Evolutionary conservation across 2,888 invertebrate genomes (phyloP).

Genomic region (Drosophila tanythrix): DNA sequence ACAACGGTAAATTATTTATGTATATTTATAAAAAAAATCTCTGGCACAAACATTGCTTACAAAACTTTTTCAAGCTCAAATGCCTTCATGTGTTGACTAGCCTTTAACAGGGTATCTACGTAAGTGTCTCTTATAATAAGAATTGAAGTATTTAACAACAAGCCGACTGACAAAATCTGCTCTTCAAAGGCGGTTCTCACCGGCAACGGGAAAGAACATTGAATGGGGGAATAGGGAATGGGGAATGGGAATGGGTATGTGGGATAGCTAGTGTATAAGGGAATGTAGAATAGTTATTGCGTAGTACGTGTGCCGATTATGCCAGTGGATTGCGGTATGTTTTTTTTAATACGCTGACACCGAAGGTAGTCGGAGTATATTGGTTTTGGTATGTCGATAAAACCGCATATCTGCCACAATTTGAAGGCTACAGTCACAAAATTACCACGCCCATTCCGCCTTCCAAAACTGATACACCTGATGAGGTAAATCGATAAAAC

Average conservation of each 20-base stretch:
- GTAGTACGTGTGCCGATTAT: constrained; percentile 69
- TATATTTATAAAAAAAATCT: not conserved
- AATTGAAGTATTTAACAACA: not conserved
- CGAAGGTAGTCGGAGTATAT: not conserved
- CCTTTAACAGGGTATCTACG: constrained; percentile 11
- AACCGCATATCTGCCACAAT: not conserved
- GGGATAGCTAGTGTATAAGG: not conserved
- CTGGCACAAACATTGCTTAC: not conserved
- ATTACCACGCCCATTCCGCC: not conserved
- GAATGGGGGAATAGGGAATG: not conserved
- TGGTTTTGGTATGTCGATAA: not conserved
- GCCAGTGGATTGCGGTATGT: constrained; percentile 46
- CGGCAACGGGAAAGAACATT: constrained; percentile 24
- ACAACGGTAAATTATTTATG: not conserved
- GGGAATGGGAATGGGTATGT: not conserved
- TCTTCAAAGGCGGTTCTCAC: constrained; percentile 7
- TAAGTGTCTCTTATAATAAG: not conserved
- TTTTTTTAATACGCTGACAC: constrained; percentile 4
- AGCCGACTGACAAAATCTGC: not conserved
- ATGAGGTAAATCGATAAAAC: not conserved
- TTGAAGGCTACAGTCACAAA: not conserved
- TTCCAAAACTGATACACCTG: not conserved
- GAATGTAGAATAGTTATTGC: not conserved
- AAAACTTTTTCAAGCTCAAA: not conserved
- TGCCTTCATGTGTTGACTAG: not conserved